phyloP scores from a whole-genome alignment of 37 sponge, comb jelly and placozoan genomes.

The Hexactinellida sp. region DNA sequence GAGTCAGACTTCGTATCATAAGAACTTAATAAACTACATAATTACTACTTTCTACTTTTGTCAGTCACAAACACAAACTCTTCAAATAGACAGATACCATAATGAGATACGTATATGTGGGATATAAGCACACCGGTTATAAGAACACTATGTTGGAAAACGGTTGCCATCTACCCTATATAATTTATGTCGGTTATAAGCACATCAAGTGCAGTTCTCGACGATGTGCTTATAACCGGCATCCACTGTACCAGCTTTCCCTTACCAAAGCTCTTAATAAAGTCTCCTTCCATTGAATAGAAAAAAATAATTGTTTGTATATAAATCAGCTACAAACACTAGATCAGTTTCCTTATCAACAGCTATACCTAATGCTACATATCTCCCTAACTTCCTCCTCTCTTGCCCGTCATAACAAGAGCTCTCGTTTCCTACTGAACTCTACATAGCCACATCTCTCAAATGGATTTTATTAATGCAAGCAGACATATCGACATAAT shows the following conservation, averaged over 20 bases:
- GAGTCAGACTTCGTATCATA: neutral
- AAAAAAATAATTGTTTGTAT: neutral
- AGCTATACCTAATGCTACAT: neutral
- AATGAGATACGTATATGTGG: too few species aligned
- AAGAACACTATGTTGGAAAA: too few species aligned
- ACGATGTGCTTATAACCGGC: too few species aligned
- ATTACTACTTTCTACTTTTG: too few species aligned
- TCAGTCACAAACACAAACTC: neutral
- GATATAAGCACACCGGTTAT: too few species aligned
- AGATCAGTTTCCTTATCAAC: neutral
- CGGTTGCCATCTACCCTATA: too few species aligned
- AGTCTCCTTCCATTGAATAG: neutral
- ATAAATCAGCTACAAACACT: neutral
- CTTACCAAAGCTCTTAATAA: neutral
- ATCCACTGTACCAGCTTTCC: neutral
- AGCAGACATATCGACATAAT: neutral
- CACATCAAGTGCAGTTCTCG: too few species aligned
- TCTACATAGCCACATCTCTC: neutral
- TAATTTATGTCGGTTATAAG: too few species aligned
- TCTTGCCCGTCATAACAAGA: neutral
- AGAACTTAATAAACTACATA: neutral
- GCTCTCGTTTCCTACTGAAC: neutral
- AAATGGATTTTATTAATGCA: constrained; percentile 1
- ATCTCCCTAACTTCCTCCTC: too few species aligned
- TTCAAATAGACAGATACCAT: neutral